phyloP scores from a whole-genome alignment of 2,888 invertebrate genomes.

The Lycaena phlaeas region DNA sequence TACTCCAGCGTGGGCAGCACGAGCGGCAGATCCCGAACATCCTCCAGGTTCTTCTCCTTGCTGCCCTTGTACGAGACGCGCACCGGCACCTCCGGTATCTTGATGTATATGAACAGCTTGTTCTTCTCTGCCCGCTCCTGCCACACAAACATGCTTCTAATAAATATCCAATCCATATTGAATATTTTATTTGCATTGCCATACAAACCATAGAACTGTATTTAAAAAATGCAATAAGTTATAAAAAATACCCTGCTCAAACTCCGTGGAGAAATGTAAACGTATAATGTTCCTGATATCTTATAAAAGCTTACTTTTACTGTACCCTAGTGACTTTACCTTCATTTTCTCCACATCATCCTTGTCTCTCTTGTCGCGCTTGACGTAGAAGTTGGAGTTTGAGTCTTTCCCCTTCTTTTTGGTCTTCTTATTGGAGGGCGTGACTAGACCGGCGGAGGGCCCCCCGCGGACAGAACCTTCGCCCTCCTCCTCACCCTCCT shows the following conservation, averaged over 20 bases:
- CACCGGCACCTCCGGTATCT: conserved; percentile 97
- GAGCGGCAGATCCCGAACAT: conserved; percentile 93
- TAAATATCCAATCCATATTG: neutral
- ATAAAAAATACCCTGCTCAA: too few relatives aligned
- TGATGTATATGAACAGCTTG: conserved; percentile 98
- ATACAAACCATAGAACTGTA: too few relatives aligned
- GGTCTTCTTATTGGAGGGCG: conserved; percentile 63
- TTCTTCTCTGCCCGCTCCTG: conserved; percentile 98
- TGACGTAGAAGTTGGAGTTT: conserved; percentile 91
- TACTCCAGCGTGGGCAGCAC: conserved; percentile 97
- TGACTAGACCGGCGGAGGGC: too few relatives aligned
- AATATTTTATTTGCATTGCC: too few relatives aligned
- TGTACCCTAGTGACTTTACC: too few relatives aligned
- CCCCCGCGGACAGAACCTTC: conserved; percentile 46
- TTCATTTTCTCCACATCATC: conserved; percentile 99
- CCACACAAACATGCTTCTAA: too few relatives aligned
- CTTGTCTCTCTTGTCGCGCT: conserved; percentile 85
- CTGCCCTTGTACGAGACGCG: conserved; percentile 96
- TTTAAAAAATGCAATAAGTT: too few relatives aligned
- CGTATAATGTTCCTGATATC: too few relatives aligned
- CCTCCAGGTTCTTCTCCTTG: conserved; percentile 98
- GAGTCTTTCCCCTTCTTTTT: conserved; percentile 79
- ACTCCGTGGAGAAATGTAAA: too few relatives aligned
- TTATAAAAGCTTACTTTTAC: too few relatives aligned
- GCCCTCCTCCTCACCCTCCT: conserved; percentile 75